Evolutionary conservation across 1,140 invertebrate species (phyloP).

Genomic region (Uloborus diversus): DNA sequence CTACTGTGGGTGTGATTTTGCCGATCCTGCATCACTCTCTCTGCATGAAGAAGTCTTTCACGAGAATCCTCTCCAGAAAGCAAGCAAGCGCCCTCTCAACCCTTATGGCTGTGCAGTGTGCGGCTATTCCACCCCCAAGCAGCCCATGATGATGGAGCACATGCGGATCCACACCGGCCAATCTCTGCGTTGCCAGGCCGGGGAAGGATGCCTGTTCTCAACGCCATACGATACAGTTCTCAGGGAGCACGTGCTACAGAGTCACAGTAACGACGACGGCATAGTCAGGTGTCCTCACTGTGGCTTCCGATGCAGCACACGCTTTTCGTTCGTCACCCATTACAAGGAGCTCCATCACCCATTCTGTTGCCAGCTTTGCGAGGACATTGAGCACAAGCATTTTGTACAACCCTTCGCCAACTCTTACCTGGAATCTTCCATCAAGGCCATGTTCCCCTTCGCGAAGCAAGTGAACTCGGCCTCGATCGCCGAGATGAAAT

Average conservation of each 20-base stretch:
- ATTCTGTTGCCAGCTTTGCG: constrained; percentile 38
- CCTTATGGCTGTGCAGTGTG: constrained; percentile 67
- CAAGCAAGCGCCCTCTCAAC: constrained; percentile 46
- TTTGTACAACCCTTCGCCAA: constrained; percentile 20
- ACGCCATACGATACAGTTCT: constrained; percentile 62
- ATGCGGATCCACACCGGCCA: constrained; percentile 66
- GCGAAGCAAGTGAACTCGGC: constrained; percentile 24
- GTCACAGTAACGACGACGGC: constrained; percentile 61
- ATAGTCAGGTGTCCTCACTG: constrained; percentile 65
- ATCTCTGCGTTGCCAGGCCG: constrained; percentile 62
- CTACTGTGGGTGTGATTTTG: constrained; percentile 69
- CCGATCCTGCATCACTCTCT: constrained; percentile 68
- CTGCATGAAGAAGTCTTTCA: constrained; percentile 66
- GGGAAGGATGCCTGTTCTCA: constrained; percentile 61
- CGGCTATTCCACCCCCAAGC: constrained; percentile 64
- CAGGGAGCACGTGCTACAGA: constrained; percentile 61
- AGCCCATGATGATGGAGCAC: constrained; percentile 68
- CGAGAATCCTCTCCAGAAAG: constrained; percentile 58
- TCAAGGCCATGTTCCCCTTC: constrained; percentile 43
- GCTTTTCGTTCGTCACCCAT: constrained; percentile 41
- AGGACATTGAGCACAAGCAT: constrained; percentile 41
- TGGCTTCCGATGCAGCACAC: constrained; percentile 57
- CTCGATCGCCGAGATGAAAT: neutral
- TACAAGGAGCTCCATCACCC: constrained; percentile 43
- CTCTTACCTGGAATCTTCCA: constrained; percentile 38